These are phyloP conservation scores for Murina feae DNA, from an alignment of 2,113 vertebrate genomes.

Conservation along the genomic window DNA sequence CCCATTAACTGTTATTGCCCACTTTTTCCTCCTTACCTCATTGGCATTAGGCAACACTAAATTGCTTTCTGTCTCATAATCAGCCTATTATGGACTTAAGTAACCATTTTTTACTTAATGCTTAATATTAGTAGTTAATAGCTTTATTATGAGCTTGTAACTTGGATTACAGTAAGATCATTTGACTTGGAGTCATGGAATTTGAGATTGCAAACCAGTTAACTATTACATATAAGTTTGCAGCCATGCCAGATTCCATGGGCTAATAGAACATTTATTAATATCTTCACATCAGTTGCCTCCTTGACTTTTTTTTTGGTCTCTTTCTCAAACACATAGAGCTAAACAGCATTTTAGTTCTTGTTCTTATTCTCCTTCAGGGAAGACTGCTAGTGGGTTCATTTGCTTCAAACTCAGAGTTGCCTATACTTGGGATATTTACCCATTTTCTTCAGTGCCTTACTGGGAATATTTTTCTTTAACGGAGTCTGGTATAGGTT, in stretches of 20 bases:
- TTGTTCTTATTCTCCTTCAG: not conserved
- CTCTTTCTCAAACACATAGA: not conserved
- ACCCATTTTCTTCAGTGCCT: not conserved
- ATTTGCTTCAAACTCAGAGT: conserved; percentile 22
- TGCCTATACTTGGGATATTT: not conserved
- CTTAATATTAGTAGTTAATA: not conserved
- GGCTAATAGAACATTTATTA: not conserved
- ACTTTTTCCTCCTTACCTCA: not conserved
- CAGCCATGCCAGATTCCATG: not conserved
- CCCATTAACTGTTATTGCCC: not conserved
- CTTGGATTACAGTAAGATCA: not conserved
- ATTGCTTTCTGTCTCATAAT: not conserved
- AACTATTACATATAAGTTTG: not conserved
- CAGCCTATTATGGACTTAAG: not conserved
- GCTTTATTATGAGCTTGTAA: not conserved
- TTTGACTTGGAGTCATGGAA: not conserved
- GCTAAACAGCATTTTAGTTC: not conserved
- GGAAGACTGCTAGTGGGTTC: not conserved
- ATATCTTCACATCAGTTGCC: not conserved
- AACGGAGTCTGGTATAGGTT: not conserved
- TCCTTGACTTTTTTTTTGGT: not conserved
- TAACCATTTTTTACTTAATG: not conserved
- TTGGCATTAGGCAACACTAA: not conserved
- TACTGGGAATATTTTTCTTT: not conserved
- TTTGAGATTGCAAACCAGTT: not conserved